Conservation (phyloP, 2,888 invertebrate species). For the Agrotis exclamationis region DNA sequence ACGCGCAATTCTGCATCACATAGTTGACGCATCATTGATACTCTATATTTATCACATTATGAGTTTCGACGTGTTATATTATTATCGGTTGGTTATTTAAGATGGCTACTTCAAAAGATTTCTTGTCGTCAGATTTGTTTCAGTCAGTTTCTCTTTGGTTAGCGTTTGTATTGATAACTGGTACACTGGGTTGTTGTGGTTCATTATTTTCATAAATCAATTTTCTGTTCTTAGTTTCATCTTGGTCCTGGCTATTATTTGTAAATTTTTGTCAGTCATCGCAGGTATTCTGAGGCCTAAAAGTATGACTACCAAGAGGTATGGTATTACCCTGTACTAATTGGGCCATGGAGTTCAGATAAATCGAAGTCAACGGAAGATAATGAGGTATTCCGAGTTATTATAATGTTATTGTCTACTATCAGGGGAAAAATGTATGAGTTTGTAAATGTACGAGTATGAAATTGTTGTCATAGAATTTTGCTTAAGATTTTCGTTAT, state of each 20-base stretch:
- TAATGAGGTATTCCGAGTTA: no score
- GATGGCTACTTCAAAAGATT: slow-evolving; percentile 54
- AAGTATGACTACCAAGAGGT: no score
- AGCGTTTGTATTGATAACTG: slow-evolving; percentile 22
- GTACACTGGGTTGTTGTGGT: background rate
- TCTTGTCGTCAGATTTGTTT: slow-evolving; percentile 47
- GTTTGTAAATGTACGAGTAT: background rate
- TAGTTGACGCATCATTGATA: slow-evolving; percentile 84
- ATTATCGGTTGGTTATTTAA: slow-evolving; percentile 48
- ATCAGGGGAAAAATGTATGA: no score
- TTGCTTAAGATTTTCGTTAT: background rate
- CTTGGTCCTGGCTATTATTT: no score
- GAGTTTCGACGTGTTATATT: slow-evolving; percentile 60
- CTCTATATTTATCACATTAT: slow-evolving; percentile 75
- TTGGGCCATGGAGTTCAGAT: no score
- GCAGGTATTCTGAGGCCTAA: no score
- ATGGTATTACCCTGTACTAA: no score
- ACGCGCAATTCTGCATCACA: slow-evolving; percentile 75
- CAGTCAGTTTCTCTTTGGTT: slow-evolving; percentile 37
- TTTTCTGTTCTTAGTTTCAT: background rate
- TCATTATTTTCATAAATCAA: background rate
- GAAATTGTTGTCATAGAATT: no score
- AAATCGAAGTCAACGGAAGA: no score
- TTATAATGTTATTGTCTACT: no score
- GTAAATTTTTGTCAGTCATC: no score